A percentile compares a stretch with the other conserved stretches of the same genome.
phyloP scores from a whole-genome alignment of 2,113 vertebrate species.

The Ophiodon elongatus region DNA sequence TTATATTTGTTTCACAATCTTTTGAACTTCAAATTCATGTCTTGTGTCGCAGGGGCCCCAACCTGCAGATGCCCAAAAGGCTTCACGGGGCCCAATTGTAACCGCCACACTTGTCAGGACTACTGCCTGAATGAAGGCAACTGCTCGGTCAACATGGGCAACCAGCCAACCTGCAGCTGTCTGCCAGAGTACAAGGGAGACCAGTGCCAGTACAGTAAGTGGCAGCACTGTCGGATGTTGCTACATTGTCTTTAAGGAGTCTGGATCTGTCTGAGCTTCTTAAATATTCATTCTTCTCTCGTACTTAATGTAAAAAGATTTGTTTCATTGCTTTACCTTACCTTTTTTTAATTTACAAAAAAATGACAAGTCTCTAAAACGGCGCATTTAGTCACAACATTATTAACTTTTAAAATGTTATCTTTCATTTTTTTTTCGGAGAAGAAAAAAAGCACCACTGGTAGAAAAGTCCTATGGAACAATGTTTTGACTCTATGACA shows the following conservation, averaged over 20 bases:
- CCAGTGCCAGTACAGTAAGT: slow-evolving; percentile 97
- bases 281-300: background rate
- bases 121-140: slow-evolving; percentile 92
- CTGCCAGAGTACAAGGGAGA: slow-evolving; percentile 87
- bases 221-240: background rate
- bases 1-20: background rate
- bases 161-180: slow-evolving; percentile 95
- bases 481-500: background rate
- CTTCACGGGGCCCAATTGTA: slow-evolving; percentile 93
- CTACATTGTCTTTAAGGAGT: background rate
- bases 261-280: background rate
- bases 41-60: slow-evolving; percentile 85
- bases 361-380: background rate
- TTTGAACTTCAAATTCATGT: background rate
- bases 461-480: background rate
- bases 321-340: background rate
- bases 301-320: background rate
- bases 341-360: too few relatives aligned
- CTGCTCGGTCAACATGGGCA: slow-evolving; percentile 93
- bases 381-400: background rate
- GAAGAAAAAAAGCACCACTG: background rate
- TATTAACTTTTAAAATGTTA: background rate
- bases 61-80: slow-evolving; percentile 95
- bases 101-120: slow-evolving; percentile 88
- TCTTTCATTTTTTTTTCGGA: background rate